Conservation (phyloP, 2,113 vertebrate genomes). For the Amphiprion percula region DNA sequence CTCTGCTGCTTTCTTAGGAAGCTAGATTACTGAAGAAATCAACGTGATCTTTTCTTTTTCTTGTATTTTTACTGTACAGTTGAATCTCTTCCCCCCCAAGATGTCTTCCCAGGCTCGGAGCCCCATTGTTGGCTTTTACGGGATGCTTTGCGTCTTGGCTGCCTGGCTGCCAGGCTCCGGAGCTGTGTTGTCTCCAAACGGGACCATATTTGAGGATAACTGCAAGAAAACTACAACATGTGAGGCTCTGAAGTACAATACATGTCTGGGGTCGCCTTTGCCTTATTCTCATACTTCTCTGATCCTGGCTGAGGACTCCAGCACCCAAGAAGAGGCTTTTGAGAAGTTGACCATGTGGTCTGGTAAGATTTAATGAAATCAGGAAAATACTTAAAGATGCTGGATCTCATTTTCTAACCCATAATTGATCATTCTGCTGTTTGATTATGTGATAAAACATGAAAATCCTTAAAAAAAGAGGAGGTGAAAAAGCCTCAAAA, state of each 20-base stretch:
- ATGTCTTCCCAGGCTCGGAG: conserved; percentile 83
- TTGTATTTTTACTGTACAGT: conserved; percentile 19
- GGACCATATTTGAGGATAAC: conserved; percentile 82
- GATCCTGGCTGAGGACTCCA: conserved; percentile 90
- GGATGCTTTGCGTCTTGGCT: conserved; percentile 79
- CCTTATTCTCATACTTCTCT: conserved; percentile 94
- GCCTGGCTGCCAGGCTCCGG: conserved; percentile 54
- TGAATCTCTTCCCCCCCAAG: conserved; percentile 69
- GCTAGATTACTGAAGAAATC: background rate
- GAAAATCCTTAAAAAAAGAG: too few relatives aligned
- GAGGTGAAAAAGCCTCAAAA: too few relatives aligned
- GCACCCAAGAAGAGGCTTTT: conserved; percentile 90
- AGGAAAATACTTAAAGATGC: background rate
- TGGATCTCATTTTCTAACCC: background rate
- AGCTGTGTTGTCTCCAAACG: conserved; percentile 77
- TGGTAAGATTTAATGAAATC: conserved; percentile 82
- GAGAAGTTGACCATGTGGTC: conserved; percentile 95
- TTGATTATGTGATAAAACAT: too few relatives aligned
- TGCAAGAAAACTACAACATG: conserved; percentile 90
- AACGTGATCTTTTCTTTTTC: background rate
- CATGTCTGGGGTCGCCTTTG: conserved; percentile 91
- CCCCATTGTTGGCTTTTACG: conserved; percentile 81
- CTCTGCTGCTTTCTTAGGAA: background rate
- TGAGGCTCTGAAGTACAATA: conserved; percentile 88
- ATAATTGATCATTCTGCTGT: background rate